Percentiles rank a stretch among this genome's conserved stretches.
Evolutionary conservation across 2,888 invertebrate species (phyloP).

Genomic region (Dusona sp.): DNA sequence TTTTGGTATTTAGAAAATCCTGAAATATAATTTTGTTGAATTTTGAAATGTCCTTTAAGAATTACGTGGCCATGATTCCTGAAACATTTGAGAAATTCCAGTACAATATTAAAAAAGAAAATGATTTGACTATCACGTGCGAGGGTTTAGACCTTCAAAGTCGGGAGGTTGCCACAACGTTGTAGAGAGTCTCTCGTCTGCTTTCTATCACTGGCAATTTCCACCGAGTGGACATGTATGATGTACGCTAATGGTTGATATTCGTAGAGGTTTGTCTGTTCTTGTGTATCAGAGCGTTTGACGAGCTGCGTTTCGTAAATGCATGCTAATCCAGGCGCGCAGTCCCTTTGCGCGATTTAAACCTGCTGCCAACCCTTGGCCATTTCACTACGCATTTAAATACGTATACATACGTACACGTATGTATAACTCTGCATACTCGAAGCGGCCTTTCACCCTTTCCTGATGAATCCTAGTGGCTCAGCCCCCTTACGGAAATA

Average conservation of each 20-base stretch:
- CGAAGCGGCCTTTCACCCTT: slow-evolving; percentile 50
- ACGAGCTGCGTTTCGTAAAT: slow-evolving; percentile 77
- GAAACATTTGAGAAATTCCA: background rate
- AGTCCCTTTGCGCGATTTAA: slow-evolving; percentile 70
- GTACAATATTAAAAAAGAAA: slow-evolving; percentile 73
- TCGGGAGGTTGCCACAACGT: slow-evolving; percentile 42
- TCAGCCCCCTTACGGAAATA: slow-evolving; percentile 33
- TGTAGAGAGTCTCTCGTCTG: slow-evolving; percentile 10
- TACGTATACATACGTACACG: background rate
- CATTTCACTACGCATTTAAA: slow-evolving; percentile 46
- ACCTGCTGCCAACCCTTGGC: slow-evolving; percentile 34
- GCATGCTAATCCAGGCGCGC: slow-evolving; percentile 77
- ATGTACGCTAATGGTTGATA: slow-evolving; percentile 44
- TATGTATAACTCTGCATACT: background rate
- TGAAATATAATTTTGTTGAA: background rate
- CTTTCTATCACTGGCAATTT: slow-evolving; percentile 46
- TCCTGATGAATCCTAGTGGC: slow-evolving; percentile 45
- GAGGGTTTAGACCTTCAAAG: slow-evolving; percentile 70
- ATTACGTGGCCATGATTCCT: background rate
- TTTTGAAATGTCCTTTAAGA: background rate
- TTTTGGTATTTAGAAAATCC: background rate
- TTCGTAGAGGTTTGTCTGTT: slow-evolving; percentile 54
- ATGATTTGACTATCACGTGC: slow-evolving; percentile 79
- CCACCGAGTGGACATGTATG: slow-evolving; percentile 40
- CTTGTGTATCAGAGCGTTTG: slow-evolving; percentile 63